These are phyloP conservation scores for Damaliscus lunatus DNA, from an alignment of 2,113 vertebrate species.

Conservation along the genomic window DNA sequence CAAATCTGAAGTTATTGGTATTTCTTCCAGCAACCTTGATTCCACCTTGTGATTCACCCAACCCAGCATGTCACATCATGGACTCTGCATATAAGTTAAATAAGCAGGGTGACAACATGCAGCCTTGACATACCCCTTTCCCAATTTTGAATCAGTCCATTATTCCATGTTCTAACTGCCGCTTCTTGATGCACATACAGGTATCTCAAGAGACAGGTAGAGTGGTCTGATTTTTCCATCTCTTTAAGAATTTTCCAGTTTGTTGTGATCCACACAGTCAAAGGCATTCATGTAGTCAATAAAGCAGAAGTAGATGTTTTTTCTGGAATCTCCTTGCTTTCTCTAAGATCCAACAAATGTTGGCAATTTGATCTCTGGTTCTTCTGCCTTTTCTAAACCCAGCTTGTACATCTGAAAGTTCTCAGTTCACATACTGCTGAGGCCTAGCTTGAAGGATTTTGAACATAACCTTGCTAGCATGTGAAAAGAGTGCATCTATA, in stretches of 20 bases:
- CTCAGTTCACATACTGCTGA: neutral
- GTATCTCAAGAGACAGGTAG: neutral
- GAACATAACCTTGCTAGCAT: neutral
- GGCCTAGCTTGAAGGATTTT: neutral
- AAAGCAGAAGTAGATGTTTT: neutral
- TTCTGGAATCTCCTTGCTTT: neutral
- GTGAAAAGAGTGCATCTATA: neutral
- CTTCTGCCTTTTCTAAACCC: neutral
- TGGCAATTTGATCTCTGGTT: neutral
- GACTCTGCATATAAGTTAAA: neutral
- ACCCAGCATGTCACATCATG: neutral
- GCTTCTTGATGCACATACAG: neutral
- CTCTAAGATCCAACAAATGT: neutral
- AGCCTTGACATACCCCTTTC: neutral
- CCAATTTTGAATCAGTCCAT: neutral
- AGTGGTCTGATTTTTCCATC: neutral
- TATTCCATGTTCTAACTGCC: neutral
- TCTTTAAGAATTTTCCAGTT: neutral
- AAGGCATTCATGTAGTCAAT: neutral
- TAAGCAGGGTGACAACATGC: neutral
- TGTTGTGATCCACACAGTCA: neutral
- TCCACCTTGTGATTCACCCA: neutral
- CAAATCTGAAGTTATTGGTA: neutral
- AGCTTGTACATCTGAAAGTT: neutral
- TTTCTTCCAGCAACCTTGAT: neutral